A percentile compares a stretch with the other conserved stretches of the same genome.
Conservation (phyloP, 1,140 invertebrate species). For the Phortica variegata region DNA sequence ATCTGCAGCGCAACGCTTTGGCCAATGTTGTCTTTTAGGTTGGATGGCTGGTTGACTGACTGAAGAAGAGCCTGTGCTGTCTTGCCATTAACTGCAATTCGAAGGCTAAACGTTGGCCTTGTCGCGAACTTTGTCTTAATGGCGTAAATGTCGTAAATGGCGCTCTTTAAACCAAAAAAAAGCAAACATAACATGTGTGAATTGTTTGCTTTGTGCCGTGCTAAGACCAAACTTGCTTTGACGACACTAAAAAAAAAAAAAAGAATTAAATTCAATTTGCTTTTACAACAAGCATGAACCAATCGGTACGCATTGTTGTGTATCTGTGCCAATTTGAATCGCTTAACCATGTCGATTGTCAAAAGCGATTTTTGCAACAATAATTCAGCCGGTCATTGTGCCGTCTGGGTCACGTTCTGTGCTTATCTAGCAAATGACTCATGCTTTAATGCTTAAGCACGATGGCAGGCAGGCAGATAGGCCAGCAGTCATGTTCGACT, state of each 20-base stretch:
- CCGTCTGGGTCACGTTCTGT: constrained; percentile 43
- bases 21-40: too few relatives aligned
- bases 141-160: not conserved
- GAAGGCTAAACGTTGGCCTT: constrained; percentile 52
- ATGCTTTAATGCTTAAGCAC: not conserved
- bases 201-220: constrained; percentile 9
- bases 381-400: constrained; percentile 47
- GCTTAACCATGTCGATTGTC: constrained; percentile 13
- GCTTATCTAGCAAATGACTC: constrained; percentile 10
- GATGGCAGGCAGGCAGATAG: constrained; percentile 14
- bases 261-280: too few relatives aligned
- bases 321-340: too few relatives aligned
- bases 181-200: constrained; percentile 22
- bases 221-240: constrained; percentile 6
- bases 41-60: too few relatives aligned
- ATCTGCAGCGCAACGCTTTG: too few relatives aligned
- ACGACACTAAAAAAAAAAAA: constrained; percentile 12
- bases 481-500: not conserved
- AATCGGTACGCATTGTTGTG: constrained; percentile 6
- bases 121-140: constrained; percentile 12
- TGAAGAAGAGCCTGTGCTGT: constrained; percentile 53
- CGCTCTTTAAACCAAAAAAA: constrained; percentile 20
- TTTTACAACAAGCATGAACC: constrained; percentile 11
- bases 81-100: constrained; percentile 54
- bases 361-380: constrained; percentile 48